These are phyloP conservation scores for Musca domestica DNA, from an alignment of 1,140 invertebrate species.

Conservation along the genomic window DNA sequence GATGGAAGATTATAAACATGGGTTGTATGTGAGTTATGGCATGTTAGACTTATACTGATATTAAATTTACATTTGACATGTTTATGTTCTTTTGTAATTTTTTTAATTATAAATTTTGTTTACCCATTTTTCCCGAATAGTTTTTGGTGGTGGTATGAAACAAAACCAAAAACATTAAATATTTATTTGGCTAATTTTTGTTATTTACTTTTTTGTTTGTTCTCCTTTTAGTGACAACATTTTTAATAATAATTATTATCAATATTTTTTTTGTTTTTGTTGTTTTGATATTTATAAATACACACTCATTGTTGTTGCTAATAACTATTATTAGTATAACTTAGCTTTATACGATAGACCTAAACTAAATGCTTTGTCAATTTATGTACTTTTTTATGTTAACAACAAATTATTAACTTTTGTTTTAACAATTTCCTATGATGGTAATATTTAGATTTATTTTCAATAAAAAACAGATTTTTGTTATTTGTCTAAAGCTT, in stretches of 20 bases:
- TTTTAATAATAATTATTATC: no score
- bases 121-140: slow-evolving; percentile 17
- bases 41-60: no score
- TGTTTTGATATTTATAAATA: neutral
- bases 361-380: neutral
- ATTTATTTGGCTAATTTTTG: slow-evolving; percentile 2
- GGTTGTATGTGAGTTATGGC: no score
- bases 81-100: neutral
- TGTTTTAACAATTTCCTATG: neutral
- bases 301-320: neutral
- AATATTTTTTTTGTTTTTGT: no score
- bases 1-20: no score
- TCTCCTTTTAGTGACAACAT: no score
- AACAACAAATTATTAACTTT: neutral
- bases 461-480: neutral
- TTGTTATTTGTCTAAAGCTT: neutral
- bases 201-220: no score
- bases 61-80: no score
- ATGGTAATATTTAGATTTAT: neutral
- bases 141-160: slow-evolving; percentile 4
- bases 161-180: neutral
- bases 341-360: neutral
- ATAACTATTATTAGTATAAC: neutral
- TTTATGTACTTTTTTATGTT: neutral
- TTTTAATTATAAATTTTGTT: slow-evolving; percentile 6